These are phyloP conservation scores for Saccostrea glomerata DNA, from an alignment of 1,140 invertebrate species.

Conservation along the genomic window DNA sequence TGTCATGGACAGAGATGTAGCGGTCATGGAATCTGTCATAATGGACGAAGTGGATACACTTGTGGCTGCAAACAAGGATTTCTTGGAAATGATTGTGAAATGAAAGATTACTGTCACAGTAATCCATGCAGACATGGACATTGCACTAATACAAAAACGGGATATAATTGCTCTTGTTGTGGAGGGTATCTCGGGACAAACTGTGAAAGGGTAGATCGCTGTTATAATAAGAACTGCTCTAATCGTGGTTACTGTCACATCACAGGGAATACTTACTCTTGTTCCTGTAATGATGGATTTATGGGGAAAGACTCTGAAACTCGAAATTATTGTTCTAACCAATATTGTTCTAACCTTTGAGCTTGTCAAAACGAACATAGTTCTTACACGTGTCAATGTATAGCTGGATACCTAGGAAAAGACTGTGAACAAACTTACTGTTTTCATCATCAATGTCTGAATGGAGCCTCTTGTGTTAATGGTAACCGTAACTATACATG, in stretches of 20 bases:
- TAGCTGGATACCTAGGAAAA: background rate
- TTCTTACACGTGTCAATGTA: background rate
- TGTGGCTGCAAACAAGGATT: background rate
- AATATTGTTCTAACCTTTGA: background rate
- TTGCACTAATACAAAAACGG: background rate
- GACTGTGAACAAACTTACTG: background rate
- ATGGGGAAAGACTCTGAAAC: background rate
- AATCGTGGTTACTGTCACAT: background rate
- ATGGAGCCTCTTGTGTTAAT: too few species aligned
- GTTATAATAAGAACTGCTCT: background rate
- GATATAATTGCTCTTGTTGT: slow-evolving; percentile 25
- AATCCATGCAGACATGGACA: background rate
- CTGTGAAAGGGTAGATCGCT: background rate
- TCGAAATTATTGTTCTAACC: background rate
- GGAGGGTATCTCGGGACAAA: background rate
- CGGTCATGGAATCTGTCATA: background rate
- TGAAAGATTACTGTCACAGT: background rate
- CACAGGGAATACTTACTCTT: background rate
- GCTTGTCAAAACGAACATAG: background rate
- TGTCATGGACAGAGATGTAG: background rate
- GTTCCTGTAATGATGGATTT: background rate
- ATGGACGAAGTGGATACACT: background rate
- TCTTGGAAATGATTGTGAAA: background rate
- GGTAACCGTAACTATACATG: too few species aligned
- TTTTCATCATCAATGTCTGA: background rate